These are phyloP conservation scores for Cynopterus brachyotis DNA, from an alignment of 2,113 vertebrate genomes.

Conservation along the genomic window DNA sequence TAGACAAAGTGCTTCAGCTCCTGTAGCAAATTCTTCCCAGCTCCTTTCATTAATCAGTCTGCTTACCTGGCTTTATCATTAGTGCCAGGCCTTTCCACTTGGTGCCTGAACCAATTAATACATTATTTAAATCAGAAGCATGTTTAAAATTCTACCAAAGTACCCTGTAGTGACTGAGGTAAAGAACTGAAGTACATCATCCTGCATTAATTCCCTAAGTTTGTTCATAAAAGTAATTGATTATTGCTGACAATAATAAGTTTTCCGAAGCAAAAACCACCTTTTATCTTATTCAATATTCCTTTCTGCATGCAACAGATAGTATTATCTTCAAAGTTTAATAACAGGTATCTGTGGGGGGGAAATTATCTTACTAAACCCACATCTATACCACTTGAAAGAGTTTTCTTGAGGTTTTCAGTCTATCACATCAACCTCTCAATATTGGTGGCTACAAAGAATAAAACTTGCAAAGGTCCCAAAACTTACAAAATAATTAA, in stretches of 20 bases:
- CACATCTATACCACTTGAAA: background rate
- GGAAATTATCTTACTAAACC: conserved; percentile 22
- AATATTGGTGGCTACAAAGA: background rate
- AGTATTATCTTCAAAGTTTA: conserved; percentile 50
- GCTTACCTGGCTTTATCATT: conserved; percentile 76
- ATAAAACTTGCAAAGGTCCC: background rate
- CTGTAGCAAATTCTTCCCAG: conserved; percentile 63
- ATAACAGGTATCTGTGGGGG: background rate
- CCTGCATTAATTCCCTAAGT: conserved; percentile 22
- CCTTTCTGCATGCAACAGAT: background rate
- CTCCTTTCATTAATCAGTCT: conserved; percentile 78
- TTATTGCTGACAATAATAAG: background rate
- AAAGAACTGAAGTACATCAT: background rate
- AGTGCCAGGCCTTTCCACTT: conserved; percentile 61
- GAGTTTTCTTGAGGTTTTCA: conserved; percentile 38
- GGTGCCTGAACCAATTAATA: conserved; percentile 73
- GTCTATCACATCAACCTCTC: background rate
- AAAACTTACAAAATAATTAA: conserved; percentile 1
- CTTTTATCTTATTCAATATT: conserved; percentile 12
- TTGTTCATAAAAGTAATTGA: conserved; percentile 44
- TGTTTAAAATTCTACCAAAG: conserved; percentile 1
- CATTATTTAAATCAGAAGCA: conserved; percentile 16
- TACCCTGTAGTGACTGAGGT: accelerated
- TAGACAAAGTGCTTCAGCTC: conserved; percentile 67
- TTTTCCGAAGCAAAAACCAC: conserved; percentile 33